A percentile compares a stretch with the other conserved stretches of the same genome.
Conservation (phyloP, 2,113 vertebrate species). For the Toxotes jaculatrix region DNA sequence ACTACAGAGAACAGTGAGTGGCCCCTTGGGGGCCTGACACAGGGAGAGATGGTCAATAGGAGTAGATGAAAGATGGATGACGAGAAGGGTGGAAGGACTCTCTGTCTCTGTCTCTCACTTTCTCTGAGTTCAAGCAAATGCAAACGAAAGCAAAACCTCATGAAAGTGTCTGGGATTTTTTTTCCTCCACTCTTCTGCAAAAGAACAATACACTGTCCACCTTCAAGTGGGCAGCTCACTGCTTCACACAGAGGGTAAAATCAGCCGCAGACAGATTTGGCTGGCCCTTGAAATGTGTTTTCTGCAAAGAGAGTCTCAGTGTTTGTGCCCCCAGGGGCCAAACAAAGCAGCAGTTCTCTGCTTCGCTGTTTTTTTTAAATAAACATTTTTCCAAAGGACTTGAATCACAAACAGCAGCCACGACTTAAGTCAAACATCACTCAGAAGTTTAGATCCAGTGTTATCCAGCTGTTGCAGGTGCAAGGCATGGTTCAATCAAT, state of each 20-base stretch:
- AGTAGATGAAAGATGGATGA: conserved; percentile 49
- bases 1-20: conserved; percentile 48
- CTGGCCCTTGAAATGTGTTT: conserved; percentile 63
- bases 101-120: conserved; percentile 41
- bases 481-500: conserved; percentile 69
- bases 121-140: conserved; percentile 30
- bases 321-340: conserved; percentile 59
- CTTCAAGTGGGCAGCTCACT: conserved; percentile 41
- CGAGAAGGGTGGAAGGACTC: conserved; percentile 11
- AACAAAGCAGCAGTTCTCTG: conserved; percentile 66
- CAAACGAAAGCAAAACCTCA: conserved; percentile 59
- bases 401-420: conserved; percentile 80
- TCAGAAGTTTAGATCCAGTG: conserved; percentile 57
- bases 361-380: conserved; percentile 70
- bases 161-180: conserved; percentile 49
- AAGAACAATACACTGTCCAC: conserved; percentile 55
- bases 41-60: conserved; percentile 48
- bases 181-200: conserved; percentile 29
- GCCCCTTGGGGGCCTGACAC: conserved; percentile 36
- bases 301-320: conserved; percentile 44
- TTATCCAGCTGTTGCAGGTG: conserved; percentile 77
- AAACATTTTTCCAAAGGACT: conserved; percentile 81
- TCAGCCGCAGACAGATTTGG: conserved; percentile 54
- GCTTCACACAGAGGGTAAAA: conserved; percentile 46
- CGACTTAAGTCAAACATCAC: conserved; percentile 77